Percentiles rank a stretch among this genome's conserved stretches.
Evolutionary conservation across 1,140 invertebrate species (phyloP).

Genomic region (Pseudoatta argentina): DNA sequence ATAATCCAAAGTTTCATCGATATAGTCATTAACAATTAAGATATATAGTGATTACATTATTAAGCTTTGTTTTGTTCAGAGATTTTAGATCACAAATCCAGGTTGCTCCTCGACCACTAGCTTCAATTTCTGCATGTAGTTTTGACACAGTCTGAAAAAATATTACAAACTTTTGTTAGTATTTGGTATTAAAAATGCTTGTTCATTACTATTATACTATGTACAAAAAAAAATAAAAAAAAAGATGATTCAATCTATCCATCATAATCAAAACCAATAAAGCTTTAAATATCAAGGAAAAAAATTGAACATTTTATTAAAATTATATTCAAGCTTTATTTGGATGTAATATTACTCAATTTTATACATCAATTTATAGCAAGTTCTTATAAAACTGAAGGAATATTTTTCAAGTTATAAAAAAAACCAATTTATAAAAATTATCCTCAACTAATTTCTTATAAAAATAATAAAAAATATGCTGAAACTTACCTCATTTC

Average conservation of each 20-base stretch:
- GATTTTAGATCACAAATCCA: conserved; percentile 82
- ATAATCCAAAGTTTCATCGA: too few relatives aligned
- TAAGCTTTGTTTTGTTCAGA: conserved; percentile 81
- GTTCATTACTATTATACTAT: neutral
- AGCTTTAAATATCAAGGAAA: neutral
- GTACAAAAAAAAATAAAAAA: neutral
- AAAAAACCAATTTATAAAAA: neutral
- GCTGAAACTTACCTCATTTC: conserved; percentile 64
- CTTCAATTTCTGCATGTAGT: conserved; percentile 82
- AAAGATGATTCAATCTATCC: neutral
- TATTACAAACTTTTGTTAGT: neutral
- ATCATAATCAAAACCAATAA: neutral
- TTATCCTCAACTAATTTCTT: neutral
- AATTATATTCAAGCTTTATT: neutral
- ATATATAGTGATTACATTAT: conserved; percentile 74
- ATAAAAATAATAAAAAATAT: neutral
- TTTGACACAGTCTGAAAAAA: conserved; percentile 82
- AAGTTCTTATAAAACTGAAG: neutral
- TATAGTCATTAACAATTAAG: neutral
- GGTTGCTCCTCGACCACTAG: conserved; percentile 60
- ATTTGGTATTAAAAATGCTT: neutral
- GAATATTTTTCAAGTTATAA: neutral
- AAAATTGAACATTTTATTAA: neutral
- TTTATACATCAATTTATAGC: neutral
- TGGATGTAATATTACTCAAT: neutral